phyloP scores from a whole-genome alignment of 2,797 vertebrate genomes.

The Manis javanica region DNA sequence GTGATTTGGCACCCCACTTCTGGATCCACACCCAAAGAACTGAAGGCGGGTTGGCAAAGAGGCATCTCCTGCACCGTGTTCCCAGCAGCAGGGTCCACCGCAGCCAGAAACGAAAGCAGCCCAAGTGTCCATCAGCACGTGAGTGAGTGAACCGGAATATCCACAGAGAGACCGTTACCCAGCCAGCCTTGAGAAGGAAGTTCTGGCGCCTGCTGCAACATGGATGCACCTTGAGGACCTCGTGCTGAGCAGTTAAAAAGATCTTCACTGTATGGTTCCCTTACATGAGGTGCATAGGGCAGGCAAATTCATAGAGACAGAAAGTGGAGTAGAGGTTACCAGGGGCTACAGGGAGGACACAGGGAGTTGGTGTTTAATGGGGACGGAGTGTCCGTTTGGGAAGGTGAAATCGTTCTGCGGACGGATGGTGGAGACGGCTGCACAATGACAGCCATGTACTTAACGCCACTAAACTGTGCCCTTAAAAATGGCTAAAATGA shows the following conservation, averaged over 20 bases:
- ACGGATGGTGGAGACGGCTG: too few species aligned
- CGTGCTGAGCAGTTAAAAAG: background rate
- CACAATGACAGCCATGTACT: background rate
- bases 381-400: background rate
- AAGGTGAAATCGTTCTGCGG: background rate
- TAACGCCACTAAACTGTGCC: background rate
- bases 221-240: background rate
- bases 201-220: background rate
- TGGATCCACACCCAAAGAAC: fast-evolving
- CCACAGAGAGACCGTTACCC: background rate
- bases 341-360: background rate
- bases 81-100: background rate
- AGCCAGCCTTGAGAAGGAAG: background rate
- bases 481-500: background rate
- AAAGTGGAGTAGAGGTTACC: background rate
- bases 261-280: background rate
- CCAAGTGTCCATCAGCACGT: fast-evolving
- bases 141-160: too few species aligned
- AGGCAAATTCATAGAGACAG: background rate
- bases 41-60: background rate
- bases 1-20: background rate
- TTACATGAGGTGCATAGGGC: fast-evolving
- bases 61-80: background rate
- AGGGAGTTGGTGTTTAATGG: too few species aligned
- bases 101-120: background rate